Evolutionary conservation across 2,113 vertebrate species (phyloP).

Genomic region (Cryptotis parvus): DNA sequence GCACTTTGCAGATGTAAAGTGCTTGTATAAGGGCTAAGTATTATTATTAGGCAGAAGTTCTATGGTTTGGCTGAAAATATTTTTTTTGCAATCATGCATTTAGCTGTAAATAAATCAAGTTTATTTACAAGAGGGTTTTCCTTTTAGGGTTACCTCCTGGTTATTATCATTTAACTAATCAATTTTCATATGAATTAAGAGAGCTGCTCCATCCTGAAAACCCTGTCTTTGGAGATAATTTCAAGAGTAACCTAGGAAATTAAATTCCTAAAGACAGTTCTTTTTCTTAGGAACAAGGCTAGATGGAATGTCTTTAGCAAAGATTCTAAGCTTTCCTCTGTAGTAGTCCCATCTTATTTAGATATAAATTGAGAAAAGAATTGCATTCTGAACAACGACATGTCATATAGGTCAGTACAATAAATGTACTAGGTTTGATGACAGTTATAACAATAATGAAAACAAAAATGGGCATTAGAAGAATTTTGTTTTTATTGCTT

Average conservation of each 20-base stretch:
- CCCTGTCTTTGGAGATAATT: conserved; percentile 33
- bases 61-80: conserved; percentile 64
- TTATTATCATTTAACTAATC: conserved; percentile 63
- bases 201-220: conserved; percentile 47
- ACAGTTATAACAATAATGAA: not conserved
- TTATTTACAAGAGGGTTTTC: conserved; percentile 66
- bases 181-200: conserved; percentile 58
- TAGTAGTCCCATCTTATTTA: conserved; percentile 37
- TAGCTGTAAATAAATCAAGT: conserved; percentile 76
- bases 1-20: conserved; percentile 79
- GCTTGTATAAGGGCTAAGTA: conserved; percentile 75
- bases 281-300: not conserved
- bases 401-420: conserved; percentile 17
- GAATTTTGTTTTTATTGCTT: not conserved
- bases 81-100: conserved; percentile 66
- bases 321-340: not conserved
- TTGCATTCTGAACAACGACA: not conserved
- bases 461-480: not conserved
- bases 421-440: conserved; percentile 5
- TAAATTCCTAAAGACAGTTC: not conserved
- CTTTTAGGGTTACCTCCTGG: conserved; percentile 61
- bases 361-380: not conserved
- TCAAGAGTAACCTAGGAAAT: conserved; percentile 19
- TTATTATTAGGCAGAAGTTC: conserved; percentile 80
- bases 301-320: not conserved